These are phyloP conservation scores for Chaetogeoica ovagalla DNA, from an alignment of 2,888 invertebrate genomes.

Conservation along the genomic window DNA sequence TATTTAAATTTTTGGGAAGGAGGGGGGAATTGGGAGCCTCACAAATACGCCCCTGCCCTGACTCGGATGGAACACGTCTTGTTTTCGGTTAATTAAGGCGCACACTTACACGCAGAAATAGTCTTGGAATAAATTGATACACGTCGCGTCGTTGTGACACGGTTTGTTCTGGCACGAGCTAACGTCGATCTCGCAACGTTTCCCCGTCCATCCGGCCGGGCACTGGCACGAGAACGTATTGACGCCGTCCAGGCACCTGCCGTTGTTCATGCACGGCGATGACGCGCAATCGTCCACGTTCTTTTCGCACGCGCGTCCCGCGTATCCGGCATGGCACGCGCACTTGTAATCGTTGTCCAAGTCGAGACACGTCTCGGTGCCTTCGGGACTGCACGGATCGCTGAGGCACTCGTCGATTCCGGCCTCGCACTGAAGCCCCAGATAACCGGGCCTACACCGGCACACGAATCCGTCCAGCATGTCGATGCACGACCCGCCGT, in stretches of 20 bases:
- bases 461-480: conserved; percentile 88
- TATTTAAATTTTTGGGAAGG: too few relatives aligned
- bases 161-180: conserved; percentile 84
- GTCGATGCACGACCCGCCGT: conserved; percentile 85
- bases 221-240: conserved; percentile 82
- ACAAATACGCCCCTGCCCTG: too few relatives aligned
- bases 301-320: conserved; percentile 67
- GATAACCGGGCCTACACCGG: conserved; percentile 89
- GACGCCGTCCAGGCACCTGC: conserved; percentile 82
- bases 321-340: conserved; percentile 85
- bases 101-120: conserved; percentile 89
- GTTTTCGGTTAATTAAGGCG: conserved; percentile 48
- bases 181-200: conserved; percentile 82
- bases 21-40: too few relatives aligned
- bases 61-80: too few relatives aligned
- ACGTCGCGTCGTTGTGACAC: conserved; percentile 89
- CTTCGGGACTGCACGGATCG: conserved; percentile 86
- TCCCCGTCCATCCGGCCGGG: conserved; percentile 83
- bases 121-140: conserved; percentile 89
- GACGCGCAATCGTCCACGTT: conserved; percentile 87
- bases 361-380: conserved; percentile 88
- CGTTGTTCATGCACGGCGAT: conserved; percentile 86
- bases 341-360: conserved; percentile 85
- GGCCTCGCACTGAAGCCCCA: conserved; percentile 88
- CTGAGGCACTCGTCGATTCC: conserved; percentile 89